Evolutionary conservation across 2,888 invertebrate species (phyloP), one percentile per base, ranked within the genome.

Genomic region (Papilio gigon): DNA sequence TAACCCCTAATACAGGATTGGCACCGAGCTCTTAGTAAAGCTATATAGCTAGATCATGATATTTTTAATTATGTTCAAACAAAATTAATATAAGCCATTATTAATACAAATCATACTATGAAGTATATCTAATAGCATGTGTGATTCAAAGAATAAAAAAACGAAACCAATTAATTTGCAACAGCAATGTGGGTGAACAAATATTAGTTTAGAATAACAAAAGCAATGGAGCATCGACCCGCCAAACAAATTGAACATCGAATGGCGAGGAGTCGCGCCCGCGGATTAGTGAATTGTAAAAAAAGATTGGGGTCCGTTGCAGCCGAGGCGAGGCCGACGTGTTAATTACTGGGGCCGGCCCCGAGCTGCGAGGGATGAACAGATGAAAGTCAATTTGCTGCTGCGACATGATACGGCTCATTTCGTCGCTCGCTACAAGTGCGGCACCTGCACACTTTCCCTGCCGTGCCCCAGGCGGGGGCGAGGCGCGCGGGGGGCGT

Each of bases 301-400:
- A 86, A 90, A 90, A 85, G 84, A 81, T 84, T 84, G 85, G 90
- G 90, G 89, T 82, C 81, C 80, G 78, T 82, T 80, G 81, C 84
- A 84, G 82, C 85, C 90, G 84, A 92, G 78, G 82, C 80, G 81
- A 84, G 84, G 82, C 86, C 90, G 84, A 92, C 86, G 92, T 92
- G 92, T 92, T 92, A 92, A 92, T 92, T 92, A 92, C 86, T 86
- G 88, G 92, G 92, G 92, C 84, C 86, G 90, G 87, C 77, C 83
- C 71, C 83, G 81, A 37, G 59, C 50, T 50, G 30, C 81, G 87
- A 85, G 89, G 87, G 88, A 82, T 84, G 76, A 81, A 87, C 92
- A 90, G 92, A 93, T 90, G 92, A 89, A 92, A 93, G 93, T 93
- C 93, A 93, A 94, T 94, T 94, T 93, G 93, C 93, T 93, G 90